Conservation (phyloP, 2,888 invertebrate species). For the Chalcis sispes region DNA sequence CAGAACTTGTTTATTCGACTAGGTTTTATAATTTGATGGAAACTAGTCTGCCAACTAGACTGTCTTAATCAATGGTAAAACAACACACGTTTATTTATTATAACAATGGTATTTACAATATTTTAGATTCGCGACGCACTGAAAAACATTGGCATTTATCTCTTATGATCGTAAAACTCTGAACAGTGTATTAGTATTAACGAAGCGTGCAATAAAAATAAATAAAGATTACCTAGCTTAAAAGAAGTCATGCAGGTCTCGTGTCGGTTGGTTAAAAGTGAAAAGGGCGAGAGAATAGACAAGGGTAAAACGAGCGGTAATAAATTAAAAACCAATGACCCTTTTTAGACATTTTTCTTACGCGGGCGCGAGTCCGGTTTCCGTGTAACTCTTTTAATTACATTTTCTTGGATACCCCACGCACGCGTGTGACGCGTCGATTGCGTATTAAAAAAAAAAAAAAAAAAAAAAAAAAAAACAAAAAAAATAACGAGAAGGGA, state of each 20-base stretch:
- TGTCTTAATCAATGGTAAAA: too few relatives aligned
- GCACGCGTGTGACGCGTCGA: background rate
- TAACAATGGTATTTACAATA: too few relatives aligned
- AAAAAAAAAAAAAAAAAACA: background rate
- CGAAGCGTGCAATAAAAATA: background rate
- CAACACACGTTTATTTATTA: too few relatives aligned
- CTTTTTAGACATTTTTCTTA: background rate
- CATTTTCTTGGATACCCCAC: constrained; percentile 6
- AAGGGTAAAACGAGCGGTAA: constrained; percentile 60
- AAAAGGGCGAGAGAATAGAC: background rate
- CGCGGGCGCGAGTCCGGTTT: background rate
- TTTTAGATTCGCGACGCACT: too few relatives aligned
- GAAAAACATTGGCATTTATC: too few relatives aligned
- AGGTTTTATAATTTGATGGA: too few relatives aligned
- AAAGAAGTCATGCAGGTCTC: background rate
- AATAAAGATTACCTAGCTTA: background rate
- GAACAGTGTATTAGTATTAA: too few relatives aligned
- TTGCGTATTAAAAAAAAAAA: background rate
- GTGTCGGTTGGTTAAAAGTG: background rate
- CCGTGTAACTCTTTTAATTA: constrained; percentile 18
- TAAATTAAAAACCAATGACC: constrained; percentile 41
- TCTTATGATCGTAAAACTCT: too few relatives aligned
- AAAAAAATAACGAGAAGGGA: background rate
- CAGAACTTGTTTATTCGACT: too few relatives aligned
- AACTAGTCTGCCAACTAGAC: too few relatives aligned